Percentiles rank a stretch among this genome's conserved stretches.
These are phyloP conservation scores for Heliocidaris tuberculata DNA, from an alignment of 35 echinoderm and acorn worm species.

Conservation along the genomic window DNA sequence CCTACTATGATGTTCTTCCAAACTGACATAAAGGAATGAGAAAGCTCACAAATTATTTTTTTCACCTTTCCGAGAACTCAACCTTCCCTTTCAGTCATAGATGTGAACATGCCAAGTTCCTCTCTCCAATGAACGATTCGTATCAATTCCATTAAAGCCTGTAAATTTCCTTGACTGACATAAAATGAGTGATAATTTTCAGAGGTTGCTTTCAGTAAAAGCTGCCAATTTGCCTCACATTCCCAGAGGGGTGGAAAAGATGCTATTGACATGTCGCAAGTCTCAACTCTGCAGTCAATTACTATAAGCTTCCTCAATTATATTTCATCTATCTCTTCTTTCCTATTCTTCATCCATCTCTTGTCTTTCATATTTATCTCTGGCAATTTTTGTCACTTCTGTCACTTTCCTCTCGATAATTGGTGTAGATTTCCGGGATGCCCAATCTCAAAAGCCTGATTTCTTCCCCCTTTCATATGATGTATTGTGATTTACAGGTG, in stretches of 20 bases:
- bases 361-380: not conserved
- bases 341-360: not conserved
- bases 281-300: not conserved
- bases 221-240: not conserved
- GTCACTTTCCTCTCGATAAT: not conserved
- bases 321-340: not conserved
- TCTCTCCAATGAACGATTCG: not conserved
- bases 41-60: too few relatives aligned
- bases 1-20: too few relatives aligned
- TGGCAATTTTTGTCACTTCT: not conserved
- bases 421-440: not conserved
- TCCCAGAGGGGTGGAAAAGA: not conserved
- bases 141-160: not conserved
- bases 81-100: not conserved
- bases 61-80: too few relatives aligned
- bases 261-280: not conserved
- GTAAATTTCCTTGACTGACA: slow-evolving; percentile 17
- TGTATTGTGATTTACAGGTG: not conserved
- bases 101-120: not conserved
- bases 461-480: not conserved
- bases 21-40: too few relatives aligned
- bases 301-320: not conserved
- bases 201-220: not conserved
- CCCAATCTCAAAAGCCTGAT: not conserved
- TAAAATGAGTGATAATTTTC: not conserved